Conservation (phyloP, 2,888 invertebrate genomes). For the Platycheirus rosarum region DNA sequence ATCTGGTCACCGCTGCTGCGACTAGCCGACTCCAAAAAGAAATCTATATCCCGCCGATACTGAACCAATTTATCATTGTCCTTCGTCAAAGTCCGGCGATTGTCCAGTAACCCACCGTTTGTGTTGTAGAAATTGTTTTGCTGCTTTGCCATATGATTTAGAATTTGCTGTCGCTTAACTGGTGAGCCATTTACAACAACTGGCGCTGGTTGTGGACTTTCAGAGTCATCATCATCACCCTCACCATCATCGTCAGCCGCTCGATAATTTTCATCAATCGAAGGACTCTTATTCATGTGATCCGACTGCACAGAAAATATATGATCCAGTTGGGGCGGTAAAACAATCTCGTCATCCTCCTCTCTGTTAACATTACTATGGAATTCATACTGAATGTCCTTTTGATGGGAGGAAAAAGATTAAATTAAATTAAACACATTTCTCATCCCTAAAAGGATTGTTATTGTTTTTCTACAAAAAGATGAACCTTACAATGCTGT, state of each 20-base stretch:
- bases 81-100: slow-evolving; percentile 64
- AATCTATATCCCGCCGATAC: slow-evolving; percentile 80
- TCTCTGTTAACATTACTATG: slow-evolving; percentile 80
- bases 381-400: slow-evolving; percentile 85
- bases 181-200: slow-evolving; percentile 57
- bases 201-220: slow-evolving; percentile 75
- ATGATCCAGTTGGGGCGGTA: slow-evolving; percentile 76
- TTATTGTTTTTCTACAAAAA: slow-evolving; percentile 7
- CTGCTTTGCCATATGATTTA: slow-evolving; percentile 57
- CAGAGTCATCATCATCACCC: slow-evolving; percentile 76
- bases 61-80: slow-evolving; percentile 70
- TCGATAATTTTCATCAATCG: slow-evolving; percentile 78
- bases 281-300: slow-evolving; percentile 73
- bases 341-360: slow-evolving; percentile 77
- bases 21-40: slow-evolving; percentile 82
- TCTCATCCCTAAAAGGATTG: slow-evolving; percentile 40
- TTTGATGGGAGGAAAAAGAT: slow-evolving; percentile 75
- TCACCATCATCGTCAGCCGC: slow-evolving; percentile 76
- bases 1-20: slow-evolving; percentile 82
- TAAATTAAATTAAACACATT: slow-evolving; percentile 18
- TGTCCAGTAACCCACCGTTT: slow-evolving; percentile 74
- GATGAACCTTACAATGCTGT: slow-evolving; percentile 81
- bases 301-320: slow-evolving; percentile 75
- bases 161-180: slow-evolving; percentile 52
- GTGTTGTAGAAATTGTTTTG: slow-evolving; percentile 74